Base-by-base conservation (phyloP, 1,140 invertebrate species). In the Pseudomyrmex flavicornis region DNA sequence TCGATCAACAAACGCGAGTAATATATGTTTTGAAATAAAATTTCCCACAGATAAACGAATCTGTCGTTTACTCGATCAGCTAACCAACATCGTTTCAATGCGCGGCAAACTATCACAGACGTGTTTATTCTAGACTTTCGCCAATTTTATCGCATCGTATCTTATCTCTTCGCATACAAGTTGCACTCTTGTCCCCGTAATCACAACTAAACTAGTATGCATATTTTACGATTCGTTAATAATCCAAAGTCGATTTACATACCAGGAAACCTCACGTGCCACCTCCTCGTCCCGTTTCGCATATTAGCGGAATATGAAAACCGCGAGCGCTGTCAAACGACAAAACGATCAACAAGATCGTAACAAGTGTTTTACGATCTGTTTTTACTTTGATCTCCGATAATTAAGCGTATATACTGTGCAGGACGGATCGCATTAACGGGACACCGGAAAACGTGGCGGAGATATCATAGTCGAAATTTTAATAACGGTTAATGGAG, bases 401-500 rank as follows among this genome's bases (percentile, higher is more conserved):
- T 79, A 79, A 79, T 79, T 58, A 79, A 35, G 15, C 13, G 20
- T 13, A 20, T 26, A 26, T 56, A 70, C 44, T 20, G 9, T 2
- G 12, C 13, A 15, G 44, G 8, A 4, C 50, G 15, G 35, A 59
- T n/a, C 22, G 22, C 75, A 58, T 48, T 79, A 79, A 79, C 76
- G 75, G 75, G 50, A 79, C 5, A 58, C 10, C 12, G n/a, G 12
- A n/a, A 56, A 59, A 2, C 63, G 26, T 22, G 20, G 46, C 10
- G 15, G 66, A n/a, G 2, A 15, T 15, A 22, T 76, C 59, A 68
- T 70, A 70, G 65, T 79, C 76, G 52, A 79, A 79, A 79, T 79
- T 59, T 79, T 70, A 70, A 79, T 70, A 79, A 79, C 76, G 65
- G 76, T 79, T 79, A 70, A 70, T 17, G 15, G n/a, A 17, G 20